A percentile compares a stretch with the other conserved stretches of the same genome.
These are phyloP conservation scores for Acholoe squamosa DNA, from an alignment of 2,888 invertebrate genomes.

Conservation along the genomic window DNA sequence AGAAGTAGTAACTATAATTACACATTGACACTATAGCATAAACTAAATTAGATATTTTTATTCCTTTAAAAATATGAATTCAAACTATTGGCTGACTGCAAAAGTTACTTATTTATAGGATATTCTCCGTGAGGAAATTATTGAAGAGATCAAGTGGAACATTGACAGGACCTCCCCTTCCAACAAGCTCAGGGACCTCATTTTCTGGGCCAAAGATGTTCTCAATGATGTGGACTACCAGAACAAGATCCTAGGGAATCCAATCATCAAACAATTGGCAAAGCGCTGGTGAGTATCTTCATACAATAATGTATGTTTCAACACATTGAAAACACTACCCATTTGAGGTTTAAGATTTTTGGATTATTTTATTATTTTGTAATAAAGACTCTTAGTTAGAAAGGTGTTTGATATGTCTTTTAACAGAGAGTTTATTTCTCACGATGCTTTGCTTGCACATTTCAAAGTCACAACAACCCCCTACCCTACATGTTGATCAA, in stretches of 20 bases:
- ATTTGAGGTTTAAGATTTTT: too few relatives aligned
- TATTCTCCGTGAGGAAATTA: conserved; percentile 61
- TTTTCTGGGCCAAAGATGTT: conserved; percentile 61
- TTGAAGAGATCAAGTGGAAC: conserved; percentile 64
- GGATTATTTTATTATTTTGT: too few relatives aligned
- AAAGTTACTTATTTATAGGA: conserved; percentile 10
- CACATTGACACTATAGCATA: too few relatives aligned
- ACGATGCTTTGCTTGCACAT: too few relatives aligned
- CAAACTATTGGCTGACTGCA: too few relatives aligned
- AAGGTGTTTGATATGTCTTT: too few relatives aligned
- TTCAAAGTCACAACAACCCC: too few relatives aligned
- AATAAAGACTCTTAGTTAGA: too few relatives aligned
- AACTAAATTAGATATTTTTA: too few relatives aligned
- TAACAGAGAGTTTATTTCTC: too few relatives aligned
- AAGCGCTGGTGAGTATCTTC: conserved; percentile 41
- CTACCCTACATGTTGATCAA: too few relatives aligned
- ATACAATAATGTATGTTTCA: neutral
- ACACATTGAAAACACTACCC: neutral
- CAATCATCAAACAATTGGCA: neutral
- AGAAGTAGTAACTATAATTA: neutral
- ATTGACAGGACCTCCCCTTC: conserved; percentile 62
- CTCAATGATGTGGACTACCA: conserved; percentile 63
- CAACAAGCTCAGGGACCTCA: conserved; percentile 57
- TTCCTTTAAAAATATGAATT: too few relatives aligned
- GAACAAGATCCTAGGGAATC: conserved; percentile 44